Conservation (phyloP, 1,140 invertebrate genomes). For the Saxidomus purpurata region DNA sequence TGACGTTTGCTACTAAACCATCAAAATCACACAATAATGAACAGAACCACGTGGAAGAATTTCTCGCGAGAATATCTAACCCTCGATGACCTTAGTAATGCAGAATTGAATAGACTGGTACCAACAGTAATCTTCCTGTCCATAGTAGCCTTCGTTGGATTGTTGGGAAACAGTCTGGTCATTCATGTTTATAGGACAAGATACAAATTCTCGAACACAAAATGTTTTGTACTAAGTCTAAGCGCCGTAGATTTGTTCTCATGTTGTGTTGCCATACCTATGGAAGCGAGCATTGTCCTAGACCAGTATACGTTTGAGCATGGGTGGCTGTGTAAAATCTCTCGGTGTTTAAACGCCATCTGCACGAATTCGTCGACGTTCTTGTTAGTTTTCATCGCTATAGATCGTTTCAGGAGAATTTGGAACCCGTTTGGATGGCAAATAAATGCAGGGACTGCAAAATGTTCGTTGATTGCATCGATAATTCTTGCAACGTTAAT, state of each 20-base stretch:
- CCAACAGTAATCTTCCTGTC: constrained; percentile 33
- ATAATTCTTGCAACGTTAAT: not conserved
- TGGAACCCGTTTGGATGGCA: constrained; percentile 48
- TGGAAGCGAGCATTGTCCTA: constrained; percentile 20
- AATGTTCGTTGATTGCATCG: not conserved
- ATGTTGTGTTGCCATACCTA: constrained; percentile 42
- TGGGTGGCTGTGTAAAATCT: constrained; percentile 48
- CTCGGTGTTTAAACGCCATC: constrained; percentile 30
- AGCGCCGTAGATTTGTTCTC: constrained; percentile 42
- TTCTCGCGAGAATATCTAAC: not conserved
- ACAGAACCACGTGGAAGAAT: no score
- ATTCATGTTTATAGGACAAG: constrained; percentile 58
- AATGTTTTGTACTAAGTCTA: constrained; percentile 45
- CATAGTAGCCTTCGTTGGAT: constrained; percentile 23
- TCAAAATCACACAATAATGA: no score
- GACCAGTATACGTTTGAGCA: constrained; percentile 37
- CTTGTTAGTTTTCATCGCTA: constrained; percentile 13
- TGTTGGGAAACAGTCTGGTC: constrained; percentile 59
- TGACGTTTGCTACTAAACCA: no score
- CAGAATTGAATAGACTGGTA: constrained; percentile 19
- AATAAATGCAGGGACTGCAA: constrained; percentile 7
- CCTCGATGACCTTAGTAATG: constrained; percentile 41
- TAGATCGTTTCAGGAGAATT: constrained; percentile 47
- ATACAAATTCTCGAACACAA: constrained; percentile 36
- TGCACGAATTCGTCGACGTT: constrained; percentile 23